A percentile compares a stretch with the other conserved stretches of the same genome.
phyloP scores from a whole-genome alignment of 37 sponge, comb jelly and placozoan genomes.

The Dysidea cf. avara region DNA sequence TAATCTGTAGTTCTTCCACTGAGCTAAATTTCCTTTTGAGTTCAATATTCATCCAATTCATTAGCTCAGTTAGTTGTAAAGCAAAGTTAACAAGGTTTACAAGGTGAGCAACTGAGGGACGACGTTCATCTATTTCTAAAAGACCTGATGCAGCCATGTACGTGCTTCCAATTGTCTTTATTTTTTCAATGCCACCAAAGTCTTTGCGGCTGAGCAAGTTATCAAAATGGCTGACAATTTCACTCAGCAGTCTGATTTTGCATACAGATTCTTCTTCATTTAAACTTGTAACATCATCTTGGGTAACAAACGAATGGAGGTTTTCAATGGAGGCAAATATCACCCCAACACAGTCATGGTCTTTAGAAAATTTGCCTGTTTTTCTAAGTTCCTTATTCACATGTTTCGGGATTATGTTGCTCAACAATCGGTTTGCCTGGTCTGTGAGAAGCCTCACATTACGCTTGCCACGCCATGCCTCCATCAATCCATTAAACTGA shows the following conservation, averaged over 20 bases:
- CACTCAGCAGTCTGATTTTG: slow-evolving; percentile 57
- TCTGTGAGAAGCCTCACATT: slow-evolving; percentile 22
- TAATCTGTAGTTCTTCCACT: slow-evolving; percentile 41
- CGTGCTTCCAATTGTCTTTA: slow-evolving; percentile 87
- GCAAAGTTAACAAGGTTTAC: slow-evolving; percentile 73
- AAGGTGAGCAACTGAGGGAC: slow-evolving; percentile 32
- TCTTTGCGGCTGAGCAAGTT: slow-evolving; percentile 46
- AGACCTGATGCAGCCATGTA: slow-evolving; percentile 94
- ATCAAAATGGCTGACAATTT: slow-evolving; percentile 75
- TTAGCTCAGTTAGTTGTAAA: slow-evolving; percentile 53
- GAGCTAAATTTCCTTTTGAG: not conserved
- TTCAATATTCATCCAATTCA: slow-evolving; percentile 52
- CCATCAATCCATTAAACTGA: slow-evolving; percentile 64
- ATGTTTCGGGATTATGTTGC: slow-evolving; percentile 76
- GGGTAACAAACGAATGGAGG: slow-evolving; percentile 63
- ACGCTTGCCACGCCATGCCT: slow-evolving; percentile 52
- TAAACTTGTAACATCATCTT: slow-evolving; percentile 1
- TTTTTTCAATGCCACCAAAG: slow-evolving; percentile 72
- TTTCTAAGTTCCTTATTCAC: slow-evolving; percentile 55
- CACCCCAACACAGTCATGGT: slow-evolving; percentile 89
- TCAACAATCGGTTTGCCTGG: slow-evolving; percentile 71
- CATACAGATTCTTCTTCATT: slow-evolving; percentile 26
- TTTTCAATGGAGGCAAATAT: slow-evolving; percentile 90
- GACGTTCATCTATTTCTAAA: slow-evolving; percentile 3
- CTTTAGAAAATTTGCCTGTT: slow-evolving; percentile 70